Conservation (phyloP, 1,140 invertebrate species). For the Ostrea edulis region DNA sequence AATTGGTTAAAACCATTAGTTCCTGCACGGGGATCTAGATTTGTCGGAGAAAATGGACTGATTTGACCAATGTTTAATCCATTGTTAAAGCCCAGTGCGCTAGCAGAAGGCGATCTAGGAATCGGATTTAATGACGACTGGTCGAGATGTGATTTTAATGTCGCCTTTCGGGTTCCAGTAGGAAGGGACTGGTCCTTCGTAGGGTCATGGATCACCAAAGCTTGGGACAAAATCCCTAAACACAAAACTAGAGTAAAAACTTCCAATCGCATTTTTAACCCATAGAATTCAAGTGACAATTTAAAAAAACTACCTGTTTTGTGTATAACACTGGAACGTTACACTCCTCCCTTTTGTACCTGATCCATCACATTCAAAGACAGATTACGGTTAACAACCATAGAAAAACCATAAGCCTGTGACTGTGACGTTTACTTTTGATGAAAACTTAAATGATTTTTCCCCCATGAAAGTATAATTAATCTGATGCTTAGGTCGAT, state of each 20-base stretch:
- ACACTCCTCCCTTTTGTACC: background rate
- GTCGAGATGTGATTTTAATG: background rate
- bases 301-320: background rate
- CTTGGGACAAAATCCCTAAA: background rate
- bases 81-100: background rate
- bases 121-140: background rate
- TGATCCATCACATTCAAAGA: conserved; percentile 16
- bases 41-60: background rate
- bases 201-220: background rate
- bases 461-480: background rate
- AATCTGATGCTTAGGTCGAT: background rate
- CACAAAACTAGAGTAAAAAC: background rate
- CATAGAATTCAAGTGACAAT: background rate
- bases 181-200: background rate
- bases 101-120: background rate
- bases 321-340: background rate
- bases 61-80: background rate
- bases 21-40: background rate
- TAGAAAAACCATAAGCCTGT: background rate
- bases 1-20: background rate
- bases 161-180: background rate
- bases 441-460: background rate
- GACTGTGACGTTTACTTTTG: background rate
- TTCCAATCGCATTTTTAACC: background rate
- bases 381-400: background rate